phyloP scores from a whole-genome alignment of 2,113 vertebrate genomes.

The Ancistrus triradiatus region DNA sequence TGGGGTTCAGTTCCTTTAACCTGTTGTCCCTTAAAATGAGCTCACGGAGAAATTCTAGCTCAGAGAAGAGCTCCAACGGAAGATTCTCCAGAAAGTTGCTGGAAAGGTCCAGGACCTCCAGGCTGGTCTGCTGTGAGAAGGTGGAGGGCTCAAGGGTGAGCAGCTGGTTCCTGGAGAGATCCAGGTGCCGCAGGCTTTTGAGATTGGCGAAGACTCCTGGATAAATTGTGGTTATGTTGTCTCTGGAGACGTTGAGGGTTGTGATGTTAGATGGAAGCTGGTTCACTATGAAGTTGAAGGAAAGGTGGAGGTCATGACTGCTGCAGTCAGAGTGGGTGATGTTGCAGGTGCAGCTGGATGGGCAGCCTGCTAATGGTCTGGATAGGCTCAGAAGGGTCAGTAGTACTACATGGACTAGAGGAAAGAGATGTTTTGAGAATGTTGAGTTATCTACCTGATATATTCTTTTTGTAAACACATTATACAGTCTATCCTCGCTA shows the following conservation, averaged over 20 bases:
- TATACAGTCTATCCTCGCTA: too few relatives aligned
- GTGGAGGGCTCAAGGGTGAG: constrained; percentile 69
- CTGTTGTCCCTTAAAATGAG: constrained; percentile 73
- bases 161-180: constrained; percentile 78
- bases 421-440: constrained; percentile 5
- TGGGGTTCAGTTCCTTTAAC: constrained; percentile 76
- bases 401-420: constrained; percentile 53
- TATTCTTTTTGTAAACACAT: too few relatives aligned
- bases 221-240: constrained; percentile 59
- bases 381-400: constrained; percentile 59
- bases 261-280: constrained; percentile 71
- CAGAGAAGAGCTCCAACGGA: constrained; percentile 60
- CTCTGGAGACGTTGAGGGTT: constrained; percentile 77
- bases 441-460: constrained; percentile 2
- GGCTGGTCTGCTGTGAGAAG: constrained; percentile 74
- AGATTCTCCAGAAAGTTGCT: constrained; percentile 82
- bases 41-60: constrained; percentile 69
- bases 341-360: constrained; percentile 79
- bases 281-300: constrained; percentile 65
- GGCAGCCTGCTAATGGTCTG: constrained; percentile 73
- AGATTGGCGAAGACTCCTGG: constrained; percentile 48
- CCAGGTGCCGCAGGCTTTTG: constrained; percentile 56
- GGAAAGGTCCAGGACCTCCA: constrained; percentile 86
- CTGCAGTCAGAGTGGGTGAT: constrained; percentile 84
- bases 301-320: constrained; percentile 72